Base-by-base conservation (phyloP, 2,113 vertebrate genomes). In the Sisor rabdophorus region DNA sequence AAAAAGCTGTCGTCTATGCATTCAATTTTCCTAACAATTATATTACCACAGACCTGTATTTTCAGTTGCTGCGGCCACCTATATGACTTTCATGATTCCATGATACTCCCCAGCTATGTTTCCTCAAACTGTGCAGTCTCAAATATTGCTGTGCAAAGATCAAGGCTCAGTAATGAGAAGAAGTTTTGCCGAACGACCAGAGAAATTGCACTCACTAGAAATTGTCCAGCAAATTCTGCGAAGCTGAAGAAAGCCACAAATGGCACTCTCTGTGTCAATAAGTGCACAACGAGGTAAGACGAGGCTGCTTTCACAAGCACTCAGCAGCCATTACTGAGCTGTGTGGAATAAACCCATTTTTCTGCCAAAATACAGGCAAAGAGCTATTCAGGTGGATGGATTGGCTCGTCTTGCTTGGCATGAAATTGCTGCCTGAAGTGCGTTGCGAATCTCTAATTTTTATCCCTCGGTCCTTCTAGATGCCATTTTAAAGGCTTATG, bases 311-410 rank as follows among this genome's bases (percentile, higher is more conserved):
- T 87, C 79, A 80, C 73, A 84, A 76, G 83, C 76, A 80, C 77
- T 86, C 71, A 77, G 79, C 85, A 84, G 84, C 73, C 76, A 79
- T 85, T 79, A 86, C 85, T 84, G 87, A 79, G 79, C 47, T 50
- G 56, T 55, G 50, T 75, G 73, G 73, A 26, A 75, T 28, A 65
- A 65, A 65, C 15, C 16, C 30, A 65, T 65, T 68, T 76, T 76
- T 68, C 50, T 56, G 50, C 53, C 63, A 55, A 32, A 75, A 65
- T 32, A 26, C 44, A 65, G 73, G 48, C 19, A 40, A 48, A 67
- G 20, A 47, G 11, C 74, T 68, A n/a, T 55, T 44, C 26, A 11
- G 20, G 11, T 54, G 28, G 47, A 53, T 22, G 47, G 59, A 75
- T 50, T 4, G 60, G 16, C 8, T 53, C 19, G 48, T 32, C 56